Base-by-base conservation (phyloP, 2,797 vertebrate species). In the Loris lydekkerianus region DNA sequence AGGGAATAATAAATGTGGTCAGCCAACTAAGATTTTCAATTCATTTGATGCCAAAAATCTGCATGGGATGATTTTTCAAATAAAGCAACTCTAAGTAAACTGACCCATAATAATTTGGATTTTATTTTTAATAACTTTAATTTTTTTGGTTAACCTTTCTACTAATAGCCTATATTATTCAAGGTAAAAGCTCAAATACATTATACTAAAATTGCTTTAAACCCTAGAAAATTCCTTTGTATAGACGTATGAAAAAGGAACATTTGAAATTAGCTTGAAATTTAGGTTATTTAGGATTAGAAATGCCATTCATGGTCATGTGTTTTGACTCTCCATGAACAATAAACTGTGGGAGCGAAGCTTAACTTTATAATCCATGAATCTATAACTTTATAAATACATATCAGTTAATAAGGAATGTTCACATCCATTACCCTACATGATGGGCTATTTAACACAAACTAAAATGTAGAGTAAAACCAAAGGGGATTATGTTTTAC, bases 21-120 rank as follows among this genome's bases (percentile, higher is more conserved):
- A 96, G 93, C 31, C 21, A 93, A 77, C 27, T 61, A 87, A 91
- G n/a, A 77, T n/a, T 94, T 93, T 78, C 78, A 85, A 81, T 93
- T 89, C 37, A 87, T 69, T 94, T 34, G 70, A 78, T 29, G 67
- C 65, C 80, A 97, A 87, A 37, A 75, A 63, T 83, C 53, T 84
- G 3, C 53, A 63, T 6, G 11, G 6, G 72, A 31, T 53, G 1
- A 8, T 27, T 58, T 93, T 75, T 43, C 17, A 70, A 86, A 87
- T 37, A 92, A 83, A 95, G 7, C 5, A 73, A 60, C 2, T 14
- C 20, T 40, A 78, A 89, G 56, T 37, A 89, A 72, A 43, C 4
- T 86, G 69, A 90, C 20, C 34, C n/a, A 75, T 56, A 86, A 69
- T 29, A 82, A 69, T 63, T 80, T 63, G 27, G 34, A 65, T 46